Conservation (phyloP, 2,797 vertebrate genomes). For the Clarias pachynema region DNA sequence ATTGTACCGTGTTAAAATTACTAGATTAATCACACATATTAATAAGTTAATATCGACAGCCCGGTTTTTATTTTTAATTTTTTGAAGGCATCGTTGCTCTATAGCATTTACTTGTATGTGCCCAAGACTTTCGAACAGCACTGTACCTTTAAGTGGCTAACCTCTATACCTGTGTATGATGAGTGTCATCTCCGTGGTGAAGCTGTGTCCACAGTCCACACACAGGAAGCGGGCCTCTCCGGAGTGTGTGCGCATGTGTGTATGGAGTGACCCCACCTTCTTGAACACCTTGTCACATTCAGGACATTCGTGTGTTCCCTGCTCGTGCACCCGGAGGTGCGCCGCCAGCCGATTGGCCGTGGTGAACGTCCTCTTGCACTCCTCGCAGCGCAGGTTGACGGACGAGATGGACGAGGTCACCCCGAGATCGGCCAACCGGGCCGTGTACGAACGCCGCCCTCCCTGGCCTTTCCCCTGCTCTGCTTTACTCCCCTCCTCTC, state of each 20-base stretch:
- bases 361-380: constrained; percentile 83
- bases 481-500: constrained; percentile 56
- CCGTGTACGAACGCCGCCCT: constrained; percentile 31
- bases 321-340: constrained; percentile 84
- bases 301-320: constrained; percentile 84
- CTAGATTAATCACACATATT: too few relatives aligned
- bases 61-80: too few relatives aligned
- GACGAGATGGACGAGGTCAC: constrained; percentile 21
- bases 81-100: too few relatives aligned
- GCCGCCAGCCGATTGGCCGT: constrained; percentile 84
- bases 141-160: not conserved
- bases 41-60: too few relatives aligned
- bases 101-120: too few relatives aligned
- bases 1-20: too few relatives aligned
- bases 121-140: too few relatives aligned
- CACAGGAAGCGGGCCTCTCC: constrained; percentile 88
- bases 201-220: constrained; percentile 88
- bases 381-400: constrained; percentile 70
- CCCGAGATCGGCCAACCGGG: constrained; percentile 25
- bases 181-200: constrained; percentile 88
- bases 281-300: constrained; percentile 91
- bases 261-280: constrained; percentile 84
- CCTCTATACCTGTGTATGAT: constrained; percentile 82
- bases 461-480: constrained; percentile 46
- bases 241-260: constrained; percentile 86